A percentile compares a stretch with the other conserved stretches of the same genome.
These are phyloP conservation scores for Chironomus striatipennis DNA, from an alignment of 1,140 invertebrate genomes.

Conservation along the genomic window DNA sequence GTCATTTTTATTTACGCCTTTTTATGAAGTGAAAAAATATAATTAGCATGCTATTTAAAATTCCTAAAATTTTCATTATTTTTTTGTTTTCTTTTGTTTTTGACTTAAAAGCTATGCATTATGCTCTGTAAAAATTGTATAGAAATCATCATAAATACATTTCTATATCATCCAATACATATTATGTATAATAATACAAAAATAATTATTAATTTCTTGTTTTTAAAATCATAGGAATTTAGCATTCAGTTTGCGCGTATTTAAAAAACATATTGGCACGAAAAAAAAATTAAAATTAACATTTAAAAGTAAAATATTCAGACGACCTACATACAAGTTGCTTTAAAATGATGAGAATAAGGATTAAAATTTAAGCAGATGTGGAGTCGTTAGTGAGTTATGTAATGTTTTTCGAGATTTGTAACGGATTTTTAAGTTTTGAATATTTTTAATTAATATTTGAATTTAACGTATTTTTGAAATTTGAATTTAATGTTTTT, in stretches of 20 bases:
- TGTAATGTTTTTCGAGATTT: no score
- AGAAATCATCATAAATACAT: neutral
- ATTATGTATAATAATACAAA: neutral
- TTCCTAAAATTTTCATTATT: no score
- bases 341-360: neutral
- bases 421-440: no score
- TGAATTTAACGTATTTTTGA: no score
- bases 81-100: neutral
- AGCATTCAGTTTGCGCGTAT: neutral
- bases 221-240: constrained; percentile 4
- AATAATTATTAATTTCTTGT: no score
- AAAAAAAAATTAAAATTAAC: constrained; percentile 1
- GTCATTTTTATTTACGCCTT: neutral
- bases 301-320: neutral
- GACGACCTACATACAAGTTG: neutral
- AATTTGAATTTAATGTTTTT: no score
- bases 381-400: no score
- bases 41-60: neutral
- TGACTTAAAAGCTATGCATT: neutral
- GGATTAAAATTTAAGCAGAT: constrained; percentile 1
- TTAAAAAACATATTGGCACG: constrained; percentile 11
- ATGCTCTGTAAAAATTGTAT: neutral
- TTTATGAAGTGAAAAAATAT: constrained; percentile 6
- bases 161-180: neutral
- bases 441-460: no score